These are phyloP conservation scores for Bucco capensis DNA, from an alignment of 2,113 vertebrate genomes.

Conservation along the genomic window DNA sequence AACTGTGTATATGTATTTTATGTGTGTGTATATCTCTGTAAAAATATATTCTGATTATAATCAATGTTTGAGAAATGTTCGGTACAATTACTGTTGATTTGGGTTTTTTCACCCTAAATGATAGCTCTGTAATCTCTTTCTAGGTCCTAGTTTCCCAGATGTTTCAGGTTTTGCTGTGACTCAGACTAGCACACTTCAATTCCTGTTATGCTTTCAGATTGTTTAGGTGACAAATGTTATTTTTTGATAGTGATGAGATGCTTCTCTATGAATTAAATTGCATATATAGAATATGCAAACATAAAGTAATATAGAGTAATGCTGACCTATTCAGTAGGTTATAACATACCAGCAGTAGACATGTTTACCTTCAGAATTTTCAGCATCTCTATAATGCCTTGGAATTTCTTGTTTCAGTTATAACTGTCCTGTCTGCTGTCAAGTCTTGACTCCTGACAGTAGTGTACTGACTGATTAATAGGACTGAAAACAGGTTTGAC, in stretches of 20 bases:
- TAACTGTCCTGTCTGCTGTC: not conserved
- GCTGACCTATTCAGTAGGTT: not conserved
- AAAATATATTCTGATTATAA: not conserved
- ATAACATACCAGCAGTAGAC: not conserved
- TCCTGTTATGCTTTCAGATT: not conserved
- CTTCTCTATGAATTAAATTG: not conserved
- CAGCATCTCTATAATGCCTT: not conserved
- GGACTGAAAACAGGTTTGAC: not conserved
- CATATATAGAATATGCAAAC: not conserved
- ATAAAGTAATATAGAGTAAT: not conserved
- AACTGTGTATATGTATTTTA: not conserved
- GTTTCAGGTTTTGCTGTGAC: not conserved
- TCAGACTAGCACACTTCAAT: not conserved
- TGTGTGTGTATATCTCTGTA: not conserved
- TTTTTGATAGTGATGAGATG: not conserved
- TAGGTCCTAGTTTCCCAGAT: not conserved
- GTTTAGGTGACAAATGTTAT: fast-evolving
- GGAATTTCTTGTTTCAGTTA: not conserved
- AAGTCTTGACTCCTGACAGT: not conserved
- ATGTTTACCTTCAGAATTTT: not conserved
- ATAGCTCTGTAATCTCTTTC: not conserved
- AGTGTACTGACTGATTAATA: not conserved
- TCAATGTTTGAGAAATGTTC: not conserved
- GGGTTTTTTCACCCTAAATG: not conserved
- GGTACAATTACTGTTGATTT: not conserved